Conservation (phyloP, 2,888 invertebrate genomes). For the Carabus problematicus region DNA sequence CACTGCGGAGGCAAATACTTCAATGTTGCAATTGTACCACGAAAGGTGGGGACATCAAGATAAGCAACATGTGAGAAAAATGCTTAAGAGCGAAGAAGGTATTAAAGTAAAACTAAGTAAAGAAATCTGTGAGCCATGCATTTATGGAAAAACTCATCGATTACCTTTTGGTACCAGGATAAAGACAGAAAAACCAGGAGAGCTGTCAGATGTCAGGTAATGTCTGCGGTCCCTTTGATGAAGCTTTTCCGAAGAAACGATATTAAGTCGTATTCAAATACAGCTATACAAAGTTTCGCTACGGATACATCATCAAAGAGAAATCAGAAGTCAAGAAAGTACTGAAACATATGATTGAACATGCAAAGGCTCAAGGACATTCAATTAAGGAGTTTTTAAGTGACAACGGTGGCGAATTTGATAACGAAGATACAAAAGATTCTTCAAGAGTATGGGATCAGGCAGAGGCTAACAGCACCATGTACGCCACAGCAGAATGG, state of each 20-base stretch:
- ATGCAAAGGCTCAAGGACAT: constrained; percentile 48
- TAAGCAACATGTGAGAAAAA: too few relatives aligned
- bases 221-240: constrained; percentile 39
- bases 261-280: constrained; percentile 44
- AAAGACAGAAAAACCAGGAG: not conserved
- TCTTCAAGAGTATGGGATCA: constrained; percentile 45
- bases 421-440: constrained; percentile 47
- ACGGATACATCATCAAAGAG: constrained; percentile 48
- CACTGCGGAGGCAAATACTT: too few relatives aligned
- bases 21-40: too few relatives aligned
- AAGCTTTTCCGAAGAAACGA: constrained; percentile 43
- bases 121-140: not conserved
- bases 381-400: constrained; percentile 48
- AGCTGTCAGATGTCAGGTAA: not conserved
- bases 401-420: constrained; percentile 51
- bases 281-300: constrained; percentile 48
- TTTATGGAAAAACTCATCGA: not conserved
- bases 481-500: constrained; percentile 45
- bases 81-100: too few relatives aligned
- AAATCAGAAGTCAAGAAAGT: too few relatives aligned
- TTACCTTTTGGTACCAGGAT: not conserved
- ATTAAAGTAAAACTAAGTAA: too few relatives aligned
- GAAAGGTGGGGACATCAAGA: too few relatives aligned
- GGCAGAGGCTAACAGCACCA: constrained; percentile 45
- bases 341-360: constrained; percentile 46